Conservation (phyloP, 1,140 invertebrate species). For the Euura saliciscinereae region DNA sequence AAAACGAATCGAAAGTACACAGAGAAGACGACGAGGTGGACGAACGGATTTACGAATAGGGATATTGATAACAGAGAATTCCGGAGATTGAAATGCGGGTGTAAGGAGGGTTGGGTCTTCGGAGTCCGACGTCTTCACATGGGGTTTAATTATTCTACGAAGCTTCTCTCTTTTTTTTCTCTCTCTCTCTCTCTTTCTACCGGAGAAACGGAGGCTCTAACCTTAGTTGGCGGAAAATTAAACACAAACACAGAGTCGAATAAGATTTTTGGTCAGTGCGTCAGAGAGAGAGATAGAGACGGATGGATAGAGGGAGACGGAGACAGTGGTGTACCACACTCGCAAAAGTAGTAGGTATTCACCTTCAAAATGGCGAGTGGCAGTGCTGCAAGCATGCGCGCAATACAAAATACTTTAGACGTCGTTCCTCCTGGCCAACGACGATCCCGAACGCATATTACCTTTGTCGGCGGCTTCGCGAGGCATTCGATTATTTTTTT, state of each 20-base stretch:
- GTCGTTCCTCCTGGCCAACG: slow-evolving; percentile 32
- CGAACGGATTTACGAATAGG: slow-evolving; percentile 8
- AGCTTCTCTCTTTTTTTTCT: too few relatives aligned
- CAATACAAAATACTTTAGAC: slow-evolving; percentile 33
- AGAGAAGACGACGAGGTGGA: not conserved
- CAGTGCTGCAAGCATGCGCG: slow-evolving; percentile 44
- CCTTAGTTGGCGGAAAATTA: not conserved
- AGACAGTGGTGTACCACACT: not conserved
- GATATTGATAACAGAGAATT: slow-evolving; percentile 19
- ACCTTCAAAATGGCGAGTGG: slow-evolving; percentile 57
- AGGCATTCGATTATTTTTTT: slow-evolving; percentile 19
- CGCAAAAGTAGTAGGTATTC: slow-evolving; percentile 40
- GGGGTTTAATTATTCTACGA: too few relatives aligned
- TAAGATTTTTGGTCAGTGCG: too few relatives aligned
- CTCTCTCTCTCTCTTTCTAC: too few relatives aligned
- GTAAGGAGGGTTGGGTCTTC: slow-evolving; percentile 46
- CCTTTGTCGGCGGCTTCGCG: slow-evolving; percentile 16
- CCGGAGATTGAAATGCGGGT: slow-evolving; percentile 39
- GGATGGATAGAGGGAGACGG: not conserved
- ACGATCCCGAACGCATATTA: slow-evolving; percentile 42
- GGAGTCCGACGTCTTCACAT: too few relatives aligned
- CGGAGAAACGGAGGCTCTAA: too few relatives aligned
- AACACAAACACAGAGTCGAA: not conserved
- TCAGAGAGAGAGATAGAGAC: not conserved
- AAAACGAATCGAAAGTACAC: not conserved